Percentiles rank a stretch among this genome's conserved stretches.
These are phyloP conservation scores for Mus minutoides DNA, from an alignment of 2,797 vertebrate genomes.

Conservation along the genomic window DNA sequence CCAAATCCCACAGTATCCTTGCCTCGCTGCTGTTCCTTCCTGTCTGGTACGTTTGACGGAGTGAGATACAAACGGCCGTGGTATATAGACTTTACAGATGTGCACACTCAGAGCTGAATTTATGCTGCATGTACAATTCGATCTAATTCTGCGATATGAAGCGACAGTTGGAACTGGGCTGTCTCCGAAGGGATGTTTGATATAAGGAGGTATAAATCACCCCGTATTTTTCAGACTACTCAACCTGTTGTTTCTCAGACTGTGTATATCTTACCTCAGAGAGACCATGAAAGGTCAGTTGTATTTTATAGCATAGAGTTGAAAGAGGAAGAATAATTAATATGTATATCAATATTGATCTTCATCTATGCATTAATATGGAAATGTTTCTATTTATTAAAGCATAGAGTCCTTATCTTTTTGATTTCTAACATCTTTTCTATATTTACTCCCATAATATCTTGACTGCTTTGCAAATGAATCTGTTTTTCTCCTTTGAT, in stretches of 20 bases:
- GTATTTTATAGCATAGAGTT: constrained; percentile 2
- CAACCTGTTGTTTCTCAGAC: constrained; percentile 26
- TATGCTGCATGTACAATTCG: not conserved
- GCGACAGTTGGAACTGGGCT: not conserved
- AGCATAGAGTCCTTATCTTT: not conserved
- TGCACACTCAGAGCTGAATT: not conserved
- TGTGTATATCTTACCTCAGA: not conserved
- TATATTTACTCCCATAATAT: constrained; percentile 13
- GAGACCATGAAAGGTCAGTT: not conserved
- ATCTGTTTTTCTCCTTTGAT: not conserved
- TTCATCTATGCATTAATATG: not conserved
- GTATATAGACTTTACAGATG: not conserved
- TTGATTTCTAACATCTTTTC: constrained; percentile 10
- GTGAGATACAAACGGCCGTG: not conserved
- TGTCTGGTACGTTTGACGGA: not conserved
- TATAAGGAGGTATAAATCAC: not conserved
- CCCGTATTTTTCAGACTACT: constrained; percentile 15
- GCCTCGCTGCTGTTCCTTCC: not conserved
- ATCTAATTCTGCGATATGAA: constrained; percentile 43
- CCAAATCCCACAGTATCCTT: not conserved
- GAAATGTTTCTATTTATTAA: not conserved
- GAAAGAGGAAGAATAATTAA: not conserved
- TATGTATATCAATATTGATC: not conserved
- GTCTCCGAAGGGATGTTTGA: not conserved
- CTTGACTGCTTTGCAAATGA: not conserved